Conservation (phyloP, 2,797 vertebrate species). For the Sebastes wilsoni region DNA sequence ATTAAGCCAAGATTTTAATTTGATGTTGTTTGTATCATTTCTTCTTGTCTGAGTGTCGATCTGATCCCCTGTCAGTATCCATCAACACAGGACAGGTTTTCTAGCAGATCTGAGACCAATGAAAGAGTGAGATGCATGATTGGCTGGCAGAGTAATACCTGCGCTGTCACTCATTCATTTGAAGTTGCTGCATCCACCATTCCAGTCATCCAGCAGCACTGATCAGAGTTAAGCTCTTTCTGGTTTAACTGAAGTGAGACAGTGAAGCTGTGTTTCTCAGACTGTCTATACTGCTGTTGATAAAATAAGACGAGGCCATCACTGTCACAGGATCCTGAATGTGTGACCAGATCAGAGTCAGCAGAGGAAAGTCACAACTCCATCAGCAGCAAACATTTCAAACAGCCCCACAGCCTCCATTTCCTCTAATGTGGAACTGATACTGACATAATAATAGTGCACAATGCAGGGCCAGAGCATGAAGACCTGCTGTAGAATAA, state of each 20-base stretch:
- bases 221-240: neutral
- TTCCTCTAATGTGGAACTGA: neutral
- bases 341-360: neutral
- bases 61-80: neutral
- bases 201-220: neutral
- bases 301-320: neutral
- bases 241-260: neutral
- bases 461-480: neutral
- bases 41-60: neutral
- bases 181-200: neutral
- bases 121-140: neutral
- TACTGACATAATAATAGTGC: neutral
- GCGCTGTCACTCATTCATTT: neutral
- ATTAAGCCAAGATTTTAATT: neutral
- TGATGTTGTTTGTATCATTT: neutral
- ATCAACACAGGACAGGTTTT: neutral
- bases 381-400: neutral
- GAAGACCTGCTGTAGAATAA: neutral
- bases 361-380: neutral
- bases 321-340: neutral
- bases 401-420: neutral
- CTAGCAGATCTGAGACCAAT: neutral
- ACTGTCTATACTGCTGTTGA: neutral
- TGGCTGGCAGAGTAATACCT: slow-evolving; percentile 7
- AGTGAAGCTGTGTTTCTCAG: neutral